Base-by-base conservation (phyloP, 2,888 invertebrate genomes). In the Elaeidobius kamerunicus region DNA sequence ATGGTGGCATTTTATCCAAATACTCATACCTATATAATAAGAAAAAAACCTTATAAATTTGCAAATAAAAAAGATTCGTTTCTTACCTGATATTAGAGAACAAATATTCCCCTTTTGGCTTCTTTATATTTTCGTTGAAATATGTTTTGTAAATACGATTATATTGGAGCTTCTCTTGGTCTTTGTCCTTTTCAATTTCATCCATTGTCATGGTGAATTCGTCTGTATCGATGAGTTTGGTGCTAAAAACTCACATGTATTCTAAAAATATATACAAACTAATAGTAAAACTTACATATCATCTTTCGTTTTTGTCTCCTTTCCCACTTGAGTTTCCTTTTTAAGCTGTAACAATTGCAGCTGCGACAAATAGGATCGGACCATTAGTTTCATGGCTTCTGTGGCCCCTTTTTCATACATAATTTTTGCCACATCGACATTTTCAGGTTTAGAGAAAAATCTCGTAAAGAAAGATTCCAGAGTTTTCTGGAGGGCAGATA, bases 351-450 rank as follows among this genome's bases (percentile, higher is more conserved):
- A 51, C 17, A 73, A 63, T 60, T 73, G 73, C 36, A 74, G 43
- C 49, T 73, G 72, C 0, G 73, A 73, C 61, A 83, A 69, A 60
- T 83, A 83, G 47, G 83, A 82, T 41, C 83, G 74, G 16, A 82
- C 80, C 14, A 83, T 66, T 41, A 83, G 73, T 63, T 81, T 83
- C 46, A 83, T 75, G 0, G 80, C 82, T 52, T 78, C 77, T 18
- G 74, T 69, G 6, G 75, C 70, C 2, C 76, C 74, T 30, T 73
- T 69, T 60, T 78, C 76, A 27, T 73, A 72, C 14, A 63, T 68
- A 28, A 76, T 65, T 58, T 69, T 70, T 3, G 63, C 59, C 20
- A 69, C 58, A 51, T 72, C 70, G 2, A 66, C 55, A 34, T 67
- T 63, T 48, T 71, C 69, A 4, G 65, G 65, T 41, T 67, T 67